These are phyloP conservation scores for Cephonodes hylas DNA, from an alignment of 2,888 invertebrate species.

Conservation along the genomic window DNA sequence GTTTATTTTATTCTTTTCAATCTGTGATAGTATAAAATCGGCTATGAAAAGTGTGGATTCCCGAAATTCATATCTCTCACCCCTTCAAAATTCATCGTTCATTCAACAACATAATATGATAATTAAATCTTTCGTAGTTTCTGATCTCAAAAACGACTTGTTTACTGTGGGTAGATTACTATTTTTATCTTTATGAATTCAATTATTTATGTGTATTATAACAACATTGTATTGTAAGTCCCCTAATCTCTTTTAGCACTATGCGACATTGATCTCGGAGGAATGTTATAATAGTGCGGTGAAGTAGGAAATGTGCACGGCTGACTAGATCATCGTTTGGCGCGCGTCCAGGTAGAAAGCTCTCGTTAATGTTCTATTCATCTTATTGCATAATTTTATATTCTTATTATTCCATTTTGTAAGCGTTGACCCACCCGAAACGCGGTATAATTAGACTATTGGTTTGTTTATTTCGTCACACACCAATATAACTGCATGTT, in stretches of 20 bases:
- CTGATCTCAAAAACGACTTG: too few relatives aligned
- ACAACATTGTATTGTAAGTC: neutral
- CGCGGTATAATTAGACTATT: constrained; percentile 8
- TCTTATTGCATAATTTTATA: constrained; percentile 48
- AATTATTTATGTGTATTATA: too few relatives aligned
- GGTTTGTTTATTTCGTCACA: constrained; percentile 9
- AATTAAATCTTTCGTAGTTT: too few relatives aligned
- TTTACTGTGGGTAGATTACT: too few relatives aligned
- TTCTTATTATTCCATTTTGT: constrained; percentile 33
- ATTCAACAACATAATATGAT: too few relatives aligned
- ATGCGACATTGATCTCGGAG: neutral
- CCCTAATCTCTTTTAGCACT: neutral
- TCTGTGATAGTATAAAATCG: too few relatives aligned
- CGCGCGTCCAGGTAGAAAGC: constrained; percentile 40
- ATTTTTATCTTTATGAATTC: too few relatives aligned
- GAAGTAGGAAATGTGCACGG: constrained; percentile 8
- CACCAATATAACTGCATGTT: neutral
- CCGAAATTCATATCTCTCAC: too few relatives aligned
- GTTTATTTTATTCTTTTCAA: too few relatives aligned
- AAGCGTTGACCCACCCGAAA: constrained; percentile 21
- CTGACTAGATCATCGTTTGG: constrained; percentile 32
- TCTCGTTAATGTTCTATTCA: constrained; percentile 38
- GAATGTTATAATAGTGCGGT: neutral
- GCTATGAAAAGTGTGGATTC: too few relatives aligned
- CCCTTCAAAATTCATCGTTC: too few relatives aligned